Percentiles rank a stretch among this genome's conserved stretches.
phyloP scores from a whole-genome alignment of 2,888 invertebrate genomes.

The Aporophyla nigra region DNA sequence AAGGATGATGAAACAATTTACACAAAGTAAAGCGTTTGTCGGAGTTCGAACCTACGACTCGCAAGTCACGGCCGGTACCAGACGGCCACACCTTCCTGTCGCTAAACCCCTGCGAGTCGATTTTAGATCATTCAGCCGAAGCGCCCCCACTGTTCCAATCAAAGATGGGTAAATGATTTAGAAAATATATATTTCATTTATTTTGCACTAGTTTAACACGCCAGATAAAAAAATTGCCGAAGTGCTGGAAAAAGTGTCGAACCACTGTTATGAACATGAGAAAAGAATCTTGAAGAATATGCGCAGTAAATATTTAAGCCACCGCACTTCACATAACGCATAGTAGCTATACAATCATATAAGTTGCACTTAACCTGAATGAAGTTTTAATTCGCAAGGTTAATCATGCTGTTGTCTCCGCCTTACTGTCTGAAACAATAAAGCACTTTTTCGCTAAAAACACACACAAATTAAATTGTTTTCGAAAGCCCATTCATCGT shows the following conservation, averaged over 20 bases:
- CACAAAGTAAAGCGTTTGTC: no score
- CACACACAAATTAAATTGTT: background rate
- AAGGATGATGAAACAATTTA: no score
- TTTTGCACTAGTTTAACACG: background rate
- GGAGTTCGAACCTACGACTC: no score
- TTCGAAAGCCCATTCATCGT: constrained; percentile 47
- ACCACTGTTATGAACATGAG: background rate
- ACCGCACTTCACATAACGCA: constrained; percentile 14
- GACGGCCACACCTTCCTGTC: no score
- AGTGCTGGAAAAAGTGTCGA: background rate
- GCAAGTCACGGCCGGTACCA: no score
- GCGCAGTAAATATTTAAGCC: background rate
- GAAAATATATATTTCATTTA: background rate
- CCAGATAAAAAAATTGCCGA: background rate
- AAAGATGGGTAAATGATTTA: no score
- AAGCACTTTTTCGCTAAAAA: constrained; percentile 16
- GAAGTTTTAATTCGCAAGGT: constrained; percentile 18
- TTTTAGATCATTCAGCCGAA: no score
- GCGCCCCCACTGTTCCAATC: no score
- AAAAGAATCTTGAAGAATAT: background rate
- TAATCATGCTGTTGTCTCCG: background rate
- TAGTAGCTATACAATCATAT: constrained; percentile 14
- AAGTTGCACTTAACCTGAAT: constrained; percentile 10
- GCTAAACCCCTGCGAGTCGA: no score
- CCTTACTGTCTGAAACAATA: background rate